phyloP scores from a whole-genome alignment of 2,113 vertebrate genomes.

The Rhinogobius similis region DNA sequence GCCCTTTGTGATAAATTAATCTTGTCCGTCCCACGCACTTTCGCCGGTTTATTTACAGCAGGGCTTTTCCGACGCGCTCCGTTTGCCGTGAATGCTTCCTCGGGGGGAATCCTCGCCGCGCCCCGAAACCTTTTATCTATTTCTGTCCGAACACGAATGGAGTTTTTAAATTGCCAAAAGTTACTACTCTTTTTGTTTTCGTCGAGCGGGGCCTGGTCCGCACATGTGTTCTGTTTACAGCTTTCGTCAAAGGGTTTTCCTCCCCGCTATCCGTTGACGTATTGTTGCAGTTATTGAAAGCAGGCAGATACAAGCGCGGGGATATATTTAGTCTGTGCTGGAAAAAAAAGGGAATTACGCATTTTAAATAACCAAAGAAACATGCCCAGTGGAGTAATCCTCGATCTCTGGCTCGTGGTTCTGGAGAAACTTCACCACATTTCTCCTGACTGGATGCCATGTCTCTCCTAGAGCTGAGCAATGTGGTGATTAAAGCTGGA shows the following conservation, averaged over 20 bases:
- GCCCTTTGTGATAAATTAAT: background rate
- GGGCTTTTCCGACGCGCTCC: conserved; percentile 46
- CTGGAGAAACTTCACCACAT: too few relatives aligned
- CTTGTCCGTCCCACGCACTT: conserved; percentile 43
- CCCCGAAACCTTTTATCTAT: conserved; percentile 45
- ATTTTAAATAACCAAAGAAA: background rate
- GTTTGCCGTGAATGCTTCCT: conserved; percentile 50
- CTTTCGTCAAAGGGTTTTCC: background rate
- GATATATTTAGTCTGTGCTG: background rate
- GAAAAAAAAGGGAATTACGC: background rate
- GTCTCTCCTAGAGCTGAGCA: too few relatives aligned
- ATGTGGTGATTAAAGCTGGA: too few relatives aligned
- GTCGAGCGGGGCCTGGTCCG: conserved; percentile 10
- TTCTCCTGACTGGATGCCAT: too few relatives aligned
- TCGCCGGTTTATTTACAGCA: conserved; percentile 45
- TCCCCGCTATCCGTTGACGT: background rate
- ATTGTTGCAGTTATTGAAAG: background rate
- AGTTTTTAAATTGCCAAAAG: background rate
- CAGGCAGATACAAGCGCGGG: background rate
- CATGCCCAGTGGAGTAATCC: background rate
- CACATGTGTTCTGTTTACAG: background rate
- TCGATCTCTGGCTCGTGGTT: too few relatives aligned
- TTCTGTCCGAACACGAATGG: conserved; percentile 15
- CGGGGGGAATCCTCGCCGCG: conserved; percentile 36
- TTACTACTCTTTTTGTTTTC: background rate